Conservation (phyloP, 2,888 invertebrate species). For the Capitulum mitella region DNA sequence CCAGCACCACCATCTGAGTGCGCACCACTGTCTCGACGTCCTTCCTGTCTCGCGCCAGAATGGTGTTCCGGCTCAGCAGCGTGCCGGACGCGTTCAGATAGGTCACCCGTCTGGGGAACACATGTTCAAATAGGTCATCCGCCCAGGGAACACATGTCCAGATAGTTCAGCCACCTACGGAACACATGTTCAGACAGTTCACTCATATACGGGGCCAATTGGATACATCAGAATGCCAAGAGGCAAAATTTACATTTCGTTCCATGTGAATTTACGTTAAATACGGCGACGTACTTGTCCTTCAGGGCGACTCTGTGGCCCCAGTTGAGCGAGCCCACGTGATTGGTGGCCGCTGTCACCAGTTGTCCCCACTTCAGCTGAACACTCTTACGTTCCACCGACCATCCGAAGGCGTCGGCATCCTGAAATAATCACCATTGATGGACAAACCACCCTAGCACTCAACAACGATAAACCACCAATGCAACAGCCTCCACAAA, state of each 20-base stretch:
- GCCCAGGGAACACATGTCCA: no score
- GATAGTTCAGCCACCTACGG: conserved; percentile 47
- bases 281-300: conserved; percentile 43
- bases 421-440: no score
- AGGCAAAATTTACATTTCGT: no score
- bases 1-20: conserved; percentile 48
- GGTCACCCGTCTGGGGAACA: conserved; percentile 47
- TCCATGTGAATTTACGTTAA: no score
- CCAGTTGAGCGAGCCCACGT: conserved; percentile 52
- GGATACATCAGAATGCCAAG: no score
- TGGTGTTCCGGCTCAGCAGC: conserved; percentile 47
- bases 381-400: conserved; percentile 28
- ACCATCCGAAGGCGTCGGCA: conserved; percentile 44
- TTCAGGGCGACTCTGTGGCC: conserved; percentile 48
- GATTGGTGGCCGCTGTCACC: conserved; percentile 47
- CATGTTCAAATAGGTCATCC: conserved; percentile 37
- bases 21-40: conserved; percentile 44
- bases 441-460: no score
- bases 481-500: no score
- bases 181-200: conserved; percentile 42
- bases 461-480: no score
- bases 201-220: no score
- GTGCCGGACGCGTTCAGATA: conserved; percentile 50
- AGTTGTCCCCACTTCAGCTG: conserved; percentile 50
- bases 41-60: conserved; percentile 44